Base-by-base conservation (phyloP, 2,888 invertebrate species). In the Campoletis raptor region DNA sequence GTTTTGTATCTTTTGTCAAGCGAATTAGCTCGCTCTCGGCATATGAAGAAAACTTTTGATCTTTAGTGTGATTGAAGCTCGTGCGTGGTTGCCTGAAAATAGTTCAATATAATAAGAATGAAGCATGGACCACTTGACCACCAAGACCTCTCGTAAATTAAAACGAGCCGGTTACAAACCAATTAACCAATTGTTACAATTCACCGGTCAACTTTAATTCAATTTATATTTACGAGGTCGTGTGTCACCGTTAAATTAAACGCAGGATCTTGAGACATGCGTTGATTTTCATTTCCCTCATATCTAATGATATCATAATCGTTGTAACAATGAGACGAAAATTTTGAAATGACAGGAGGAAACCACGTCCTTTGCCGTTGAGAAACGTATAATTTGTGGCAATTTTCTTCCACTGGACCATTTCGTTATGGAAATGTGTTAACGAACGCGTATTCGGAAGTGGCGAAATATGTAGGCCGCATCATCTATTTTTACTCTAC, bases 401-500 rank as follows among this genome's bases (percentile, higher is more conserved):
- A 37, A 54, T 77, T 64, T 83, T 78, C 10, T 40, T 73, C 15
- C 64, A 24, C n/a, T 52, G 48, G 48, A 54, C 7, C 45, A 10
- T 54, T 81, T 78, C 30, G 48, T 85, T 83, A 83, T 87, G 81
- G 79, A 82, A 76, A 70, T 77, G 30, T 70, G 30, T 52, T 36
- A 72, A 76, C 61, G 66, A 73, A 70, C 45, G 52, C 52, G 74
- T 87, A 83, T 88, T 82, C 61, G 87, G 78, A 84, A 85, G 85
- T 87, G 21, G 78, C 79, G 37, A 81, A 81, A 86, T 83, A 91
- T 90, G 88, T 90, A 84, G 91, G 90, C 88, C 91, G 85, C 72
- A n/a, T 86, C 86, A 87, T 91, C 91, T 91, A 91, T 91, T 91
- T 91, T 91, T 90, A 84, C 78, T 67, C 85, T 77, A 74, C 87